Base-by-base conservation (phyloP, 2,888 invertebrate species). In the Phalera bucephala region DNA sequence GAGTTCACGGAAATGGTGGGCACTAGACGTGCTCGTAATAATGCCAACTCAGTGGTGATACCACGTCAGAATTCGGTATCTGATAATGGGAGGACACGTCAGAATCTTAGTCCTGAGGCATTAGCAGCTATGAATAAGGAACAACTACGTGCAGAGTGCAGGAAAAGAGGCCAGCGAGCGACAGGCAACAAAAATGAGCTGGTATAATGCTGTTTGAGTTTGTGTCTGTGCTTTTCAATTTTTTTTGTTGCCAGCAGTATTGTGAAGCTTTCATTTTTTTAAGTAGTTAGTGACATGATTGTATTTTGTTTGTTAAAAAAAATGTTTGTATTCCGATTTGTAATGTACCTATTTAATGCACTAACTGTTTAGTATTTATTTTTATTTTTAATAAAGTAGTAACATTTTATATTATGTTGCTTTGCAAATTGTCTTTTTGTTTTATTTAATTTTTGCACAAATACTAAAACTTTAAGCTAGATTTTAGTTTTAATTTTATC, bases 181-280 rank as follows among this genome's bases (percentile, higher is more conserved):
- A 90, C 92, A 50, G 94, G 94, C 74, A 93, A 92, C 90, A 93
- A 93, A 85, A 91, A 88, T 57, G 93, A 93, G 90, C 91, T 94
- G 93, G 93, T 93, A 93, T 82, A 76, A 65, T 64, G 70, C 69
- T 67, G 76, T 78, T 77, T 82, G 78, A 67, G 72, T 79, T 74
- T 75, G 66, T 75, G 68, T 71, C 66, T 82, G 74, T 79, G 85
- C 85, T 78, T 82, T 17, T 17, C 17, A 17, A 31, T 31, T 58
- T 72, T 73, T 58, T 65, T 76, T 79, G 17, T 29, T 58, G 80
- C 82, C 53, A 55, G 63, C 72, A 33, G 74, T 82, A 62, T 61
- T 77, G 80, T 82, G 70, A 65, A 66, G 82, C 80, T 80, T 79
- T 37, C n/a, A 50, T 49, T 50, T 54, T 52, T 61, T 60, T 69